Conservation (phyloP, 2,113 vertebrate species). For the western clawed frog (Xenopus tropicalis) region DNA sequence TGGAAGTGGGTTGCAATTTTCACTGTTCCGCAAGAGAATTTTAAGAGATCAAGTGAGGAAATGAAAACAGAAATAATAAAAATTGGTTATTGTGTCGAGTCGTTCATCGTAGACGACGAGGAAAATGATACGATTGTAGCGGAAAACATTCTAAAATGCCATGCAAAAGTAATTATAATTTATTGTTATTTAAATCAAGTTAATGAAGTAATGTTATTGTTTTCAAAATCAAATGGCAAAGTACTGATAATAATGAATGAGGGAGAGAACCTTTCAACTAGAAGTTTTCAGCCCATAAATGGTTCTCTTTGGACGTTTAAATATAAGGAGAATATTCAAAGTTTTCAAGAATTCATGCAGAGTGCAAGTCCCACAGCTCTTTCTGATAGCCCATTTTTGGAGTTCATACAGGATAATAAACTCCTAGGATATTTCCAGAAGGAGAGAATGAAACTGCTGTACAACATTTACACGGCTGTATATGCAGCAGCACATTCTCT, state of each 20-base stretch:
- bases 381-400: neutral
- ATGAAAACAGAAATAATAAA: neutral
- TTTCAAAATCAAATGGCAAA: neutral
- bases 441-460: neutral
- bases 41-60: neutral
- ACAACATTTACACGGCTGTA: conserved; percentile 9
- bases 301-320: neutral
- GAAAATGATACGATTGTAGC: too few relatives aligned
- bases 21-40: conserved; percentile 7
- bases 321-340: neutral
- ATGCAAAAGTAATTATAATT: neutral
- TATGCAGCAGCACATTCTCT: too few relatives aligned
- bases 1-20: conserved; percentile 6
- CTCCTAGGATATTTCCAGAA: neutral
- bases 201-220: neutral
- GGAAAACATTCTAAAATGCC: neutral
- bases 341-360: conserved; percentile 2
- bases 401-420: neutral
- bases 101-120: neutral
- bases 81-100: conserved; percentile 10
- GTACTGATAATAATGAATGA: neutral
- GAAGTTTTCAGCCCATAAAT: neutral
- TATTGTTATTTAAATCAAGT: neutral
- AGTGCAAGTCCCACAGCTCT: neutral
- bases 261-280: neutral